Conservation (phyloP, 2,113 vertebrate genomes). For the Ardeotis arabs region DNA sequence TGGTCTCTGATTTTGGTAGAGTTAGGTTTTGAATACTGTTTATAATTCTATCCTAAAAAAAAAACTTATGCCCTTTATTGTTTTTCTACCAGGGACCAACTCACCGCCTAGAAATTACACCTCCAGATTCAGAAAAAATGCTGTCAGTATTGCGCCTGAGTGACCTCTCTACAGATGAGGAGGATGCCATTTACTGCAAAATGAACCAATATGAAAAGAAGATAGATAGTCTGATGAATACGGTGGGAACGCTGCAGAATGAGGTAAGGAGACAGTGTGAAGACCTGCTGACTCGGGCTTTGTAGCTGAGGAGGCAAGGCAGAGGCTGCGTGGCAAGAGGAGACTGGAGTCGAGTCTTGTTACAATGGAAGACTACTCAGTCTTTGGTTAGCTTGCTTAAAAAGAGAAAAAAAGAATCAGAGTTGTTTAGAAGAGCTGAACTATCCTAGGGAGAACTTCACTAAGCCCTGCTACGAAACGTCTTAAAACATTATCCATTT, state of each 20-base stretch:
- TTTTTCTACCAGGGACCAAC: conserved; percentile 75
- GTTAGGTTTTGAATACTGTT: neutral
- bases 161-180: conserved; percentile 88
- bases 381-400: neutral
- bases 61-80: neutral
- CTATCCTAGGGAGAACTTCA: neutral
- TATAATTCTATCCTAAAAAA: neutral
- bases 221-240: conserved; percentile 85
- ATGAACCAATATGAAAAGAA: conserved; percentile 89
- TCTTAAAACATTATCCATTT: neutral
- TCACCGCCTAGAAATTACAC: conserved; percentile 79
- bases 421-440: neutral
- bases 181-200: conserved; percentile 78
- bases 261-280: conserved; percentile 74
- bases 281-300: neutral
- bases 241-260: conserved; percentile 86
- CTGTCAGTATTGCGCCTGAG: conserved; percentile 80
- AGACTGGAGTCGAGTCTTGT: neutral
- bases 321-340: neutral
- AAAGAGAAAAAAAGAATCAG: neutral
- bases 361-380: neutral
- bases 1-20: neutral
- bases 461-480: neutral
- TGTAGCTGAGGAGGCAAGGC: neutral
- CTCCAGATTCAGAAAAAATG: conserved; percentile 75